Base-by-base conservation (phyloP, 2,888 invertebrate species). In the Gandaritis pyraliata region DNA sequence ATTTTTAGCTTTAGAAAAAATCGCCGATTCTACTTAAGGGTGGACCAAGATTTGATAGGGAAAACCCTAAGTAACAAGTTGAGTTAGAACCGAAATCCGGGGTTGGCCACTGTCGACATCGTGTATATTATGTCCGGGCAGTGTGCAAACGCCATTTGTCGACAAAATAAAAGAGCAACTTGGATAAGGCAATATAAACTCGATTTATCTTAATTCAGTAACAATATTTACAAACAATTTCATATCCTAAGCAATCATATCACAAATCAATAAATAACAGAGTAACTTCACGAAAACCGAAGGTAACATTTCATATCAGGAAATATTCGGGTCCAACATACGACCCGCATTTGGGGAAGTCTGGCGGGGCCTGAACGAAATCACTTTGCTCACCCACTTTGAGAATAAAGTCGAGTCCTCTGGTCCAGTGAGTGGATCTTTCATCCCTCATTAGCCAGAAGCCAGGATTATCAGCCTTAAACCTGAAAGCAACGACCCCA, bases 361-460 rank as follows among this genome's bases (percentile, higher is more conserved):
- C 94, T 16, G 93, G 81, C 0, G 97, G 97, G 0, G 94, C 92
- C 51, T 93, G 82, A 0, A 94, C 94, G 82, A 96, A 94, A 74
- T 97, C 94, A 18, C 87, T 81, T 36, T 88, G 76, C 49, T 94
- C 93, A 0, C 97, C 96, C 2, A 96, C 95, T 85, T 96, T 95
- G 13, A 97, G 81, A 30, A 96, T 93, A 58, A 96, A 93, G 66
- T 96, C 96, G 79, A 96, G 87, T 0, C 96, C 97, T 68, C 95
- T 93, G 0, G 96, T 95, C 94, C 96, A 95, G 69, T 95, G 95
- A 16, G 94, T 93, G 0, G 95, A 94, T 53, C 95, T 93, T 79
- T 96, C 96, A 71, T 96, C 96, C 71, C 96, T 94, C 81, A 97
- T 92, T 84, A 97, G 93, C 97, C 97, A 97, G 73, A 94, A 96